A percentile compares a stretch with the other conserved stretches of the same genome.
These are phyloP conservation scores for Zapornia atra DNA, from an alignment of 2,113 vertebrate species.

Conservation along the genomic window DNA sequence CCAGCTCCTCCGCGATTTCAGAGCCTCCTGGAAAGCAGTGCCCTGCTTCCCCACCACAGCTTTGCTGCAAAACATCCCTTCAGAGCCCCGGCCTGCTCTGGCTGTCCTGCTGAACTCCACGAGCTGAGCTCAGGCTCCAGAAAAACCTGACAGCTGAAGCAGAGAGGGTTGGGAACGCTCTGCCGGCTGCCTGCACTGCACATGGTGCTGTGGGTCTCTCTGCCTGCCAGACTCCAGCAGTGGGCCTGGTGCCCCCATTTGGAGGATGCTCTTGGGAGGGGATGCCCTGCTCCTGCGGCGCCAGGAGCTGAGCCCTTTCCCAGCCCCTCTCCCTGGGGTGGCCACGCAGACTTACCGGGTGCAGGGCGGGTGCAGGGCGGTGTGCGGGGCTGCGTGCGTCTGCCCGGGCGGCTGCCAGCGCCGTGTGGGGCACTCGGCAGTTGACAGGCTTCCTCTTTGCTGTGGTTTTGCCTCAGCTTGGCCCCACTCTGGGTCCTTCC, in stretches of 20 bases:
- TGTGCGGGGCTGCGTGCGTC: fast-evolving
- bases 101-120: neutral
- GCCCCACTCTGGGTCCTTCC: constrained; percentile 21
- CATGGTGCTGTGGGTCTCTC: neutral
- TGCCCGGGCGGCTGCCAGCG: neutral
- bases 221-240: fast-evolving
- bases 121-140: neutral
- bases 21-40: neutral
- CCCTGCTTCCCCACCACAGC: neutral
- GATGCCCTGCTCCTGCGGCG: neutral
- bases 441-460: constrained; percentile 41
- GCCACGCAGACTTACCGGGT: neutral
- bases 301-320: neutral
- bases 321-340: fast-evolving
- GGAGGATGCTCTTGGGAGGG: neutral
- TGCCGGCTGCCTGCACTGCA: neutral
- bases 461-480: neutral
- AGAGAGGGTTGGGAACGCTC: neutral
- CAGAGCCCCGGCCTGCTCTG: neutral
- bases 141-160: neutral
- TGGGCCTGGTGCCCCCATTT: fast-evolving
- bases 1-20: fast-evolving
- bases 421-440: neutral
- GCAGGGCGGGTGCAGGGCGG: neutral
- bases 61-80: neutral